Conservation (phyloP, 2,888 invertebrate species). For the Meteorus cinctellus region DNA sequence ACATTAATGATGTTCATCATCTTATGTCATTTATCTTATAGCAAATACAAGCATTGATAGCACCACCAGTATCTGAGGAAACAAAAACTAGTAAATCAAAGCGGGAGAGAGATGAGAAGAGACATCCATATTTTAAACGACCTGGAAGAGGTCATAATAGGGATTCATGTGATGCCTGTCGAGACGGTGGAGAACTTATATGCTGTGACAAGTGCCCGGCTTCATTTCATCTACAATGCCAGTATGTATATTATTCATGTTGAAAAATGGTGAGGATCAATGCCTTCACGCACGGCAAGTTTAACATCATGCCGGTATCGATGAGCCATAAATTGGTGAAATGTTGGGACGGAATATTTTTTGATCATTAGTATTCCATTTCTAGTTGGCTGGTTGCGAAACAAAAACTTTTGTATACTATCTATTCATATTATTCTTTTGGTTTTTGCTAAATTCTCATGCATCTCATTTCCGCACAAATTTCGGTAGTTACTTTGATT, state of each 20-base stretch:
- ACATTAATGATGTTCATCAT: conserved; percentile 56
- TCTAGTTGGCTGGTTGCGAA: too few relatives aligned
- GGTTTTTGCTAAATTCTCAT: too few relatives aligned
- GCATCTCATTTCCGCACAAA: too few relatives aligned
- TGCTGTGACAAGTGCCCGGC: conserved; percentile 97
- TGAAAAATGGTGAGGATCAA: too few relatives aligned
- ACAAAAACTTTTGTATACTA: too few relatives aligned
- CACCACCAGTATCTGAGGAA: conserved; percentile 88
- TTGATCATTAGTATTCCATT: too few relatives aligned
- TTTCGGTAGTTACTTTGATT: too few relatives aligned
- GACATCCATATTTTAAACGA: conserved; percentile 88
- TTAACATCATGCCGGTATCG: too few relatives aligned
- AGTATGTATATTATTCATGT: conserved; percentile 77
- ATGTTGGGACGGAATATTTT: too few relatives aligned
- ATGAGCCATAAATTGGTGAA: too few relatives aligned
- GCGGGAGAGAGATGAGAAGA: conserved; percentile 75
- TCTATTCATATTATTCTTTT: too few relatives aligned
- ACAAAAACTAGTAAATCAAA: conserved; percentile 77
- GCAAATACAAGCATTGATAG: conserved; percentile 92
- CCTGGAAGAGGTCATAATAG: conserved; percentile 94
- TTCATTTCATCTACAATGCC: conserved; percentile 96
- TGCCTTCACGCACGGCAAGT: too few relatives aligned
- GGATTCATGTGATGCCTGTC: conserved; percentile 95
- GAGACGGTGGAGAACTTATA: conserved; percentile 94
- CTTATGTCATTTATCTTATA: conserved; percentile 67